Conservation (phyloP, 2,888 invertebrate species). For the Megastigmus dorsalis region DNA sequence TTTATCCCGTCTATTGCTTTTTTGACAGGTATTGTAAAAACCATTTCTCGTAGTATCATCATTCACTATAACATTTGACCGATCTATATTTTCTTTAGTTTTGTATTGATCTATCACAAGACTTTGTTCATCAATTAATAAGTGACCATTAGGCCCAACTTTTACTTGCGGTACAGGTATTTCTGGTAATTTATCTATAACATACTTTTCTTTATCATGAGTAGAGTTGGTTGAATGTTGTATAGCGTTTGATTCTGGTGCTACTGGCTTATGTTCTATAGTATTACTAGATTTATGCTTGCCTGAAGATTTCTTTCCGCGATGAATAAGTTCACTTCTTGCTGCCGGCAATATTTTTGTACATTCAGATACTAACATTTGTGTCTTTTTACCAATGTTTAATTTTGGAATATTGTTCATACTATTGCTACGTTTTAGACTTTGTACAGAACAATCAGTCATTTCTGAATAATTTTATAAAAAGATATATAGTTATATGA, state of each 20-base stretch:
- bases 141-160: conserved; percentile 89
- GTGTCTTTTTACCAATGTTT: conserved; percentile 62
- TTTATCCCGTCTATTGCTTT: conserved; percentile 84
- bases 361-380: conserved; percentile 73
- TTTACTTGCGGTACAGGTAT: conserved; percentile 89
- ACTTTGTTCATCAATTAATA: conserved; percentile 90
- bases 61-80: conserved; percentile 81
- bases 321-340: conserved; percentile 76
- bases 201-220: conserved; percentile 65
- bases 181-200: conserved; percentile 70
- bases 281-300: conserved; percentile 82
- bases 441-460: conserved; percentile 76
- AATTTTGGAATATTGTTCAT: conserved; percentile 47
- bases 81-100: conserved; percentile 80
- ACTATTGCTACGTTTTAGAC: conserved; percentile 61
- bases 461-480: no score
- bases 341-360: conserved; percentile 77
- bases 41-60: conserved; percentile 77
- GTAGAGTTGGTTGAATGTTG: conserved; percentile 55
- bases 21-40: conserved; percentile 81
- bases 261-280: conserved; percentile 74
- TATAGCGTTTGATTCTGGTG: conserved; percentile 39
- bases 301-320: conserved; percentile 77
- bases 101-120: conserved; percentile 86
- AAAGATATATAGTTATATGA: no score